Evolutionary conservation across 2,888 invertebrate genomes (phyloP).

Genomic region (Calameuta filiformis): DNA sequence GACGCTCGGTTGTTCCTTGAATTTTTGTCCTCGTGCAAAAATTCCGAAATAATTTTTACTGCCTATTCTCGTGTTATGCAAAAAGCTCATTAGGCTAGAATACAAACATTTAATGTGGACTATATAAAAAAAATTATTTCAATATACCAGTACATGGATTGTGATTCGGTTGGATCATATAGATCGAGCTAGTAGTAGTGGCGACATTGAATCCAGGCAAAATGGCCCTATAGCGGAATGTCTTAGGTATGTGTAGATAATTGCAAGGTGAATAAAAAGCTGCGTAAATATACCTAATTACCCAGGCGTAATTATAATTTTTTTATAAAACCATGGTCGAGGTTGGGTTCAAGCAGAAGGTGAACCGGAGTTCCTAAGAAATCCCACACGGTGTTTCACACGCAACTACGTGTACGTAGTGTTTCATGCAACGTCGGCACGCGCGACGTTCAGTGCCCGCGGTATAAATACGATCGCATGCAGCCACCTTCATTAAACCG

Average conservation of each 20-base stretch:
- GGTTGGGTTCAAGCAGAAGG: conserved; percentile 24
- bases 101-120: background rate
- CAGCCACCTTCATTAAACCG: conserved; percentile 41
- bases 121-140: background rate
- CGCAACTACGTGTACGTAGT: conserved; percentile 16
- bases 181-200: background rate
- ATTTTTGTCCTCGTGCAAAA: background rate
- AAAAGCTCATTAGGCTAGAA: background rate
- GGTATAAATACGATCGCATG: conserved; percentile 49
- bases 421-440: conserved; percentile 29
- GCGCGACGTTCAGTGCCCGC: conserved; percentile 42
- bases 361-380: conserved; percentile 41
- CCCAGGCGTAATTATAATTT: conserved; percentile 3
- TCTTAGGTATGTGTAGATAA: background rate
- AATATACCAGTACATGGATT: background rate
- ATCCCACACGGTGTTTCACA: conserved; percentile 46
- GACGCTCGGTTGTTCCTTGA: background rate
- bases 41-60: background rate
- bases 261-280: conserved; percentile 1
- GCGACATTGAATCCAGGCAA: background rate
- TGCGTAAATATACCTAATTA: conserved; percentile 4
- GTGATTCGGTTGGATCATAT: background rate
- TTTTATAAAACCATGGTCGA: conserved; percentile 6
- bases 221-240: background rate
- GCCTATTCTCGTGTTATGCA: background rate